Evolutionary conservation across 2,888 invertebrate species (phyloP), one percentile per base, ranked within the genome.

Genomic region (Polydesmus complanatus): DNA sequence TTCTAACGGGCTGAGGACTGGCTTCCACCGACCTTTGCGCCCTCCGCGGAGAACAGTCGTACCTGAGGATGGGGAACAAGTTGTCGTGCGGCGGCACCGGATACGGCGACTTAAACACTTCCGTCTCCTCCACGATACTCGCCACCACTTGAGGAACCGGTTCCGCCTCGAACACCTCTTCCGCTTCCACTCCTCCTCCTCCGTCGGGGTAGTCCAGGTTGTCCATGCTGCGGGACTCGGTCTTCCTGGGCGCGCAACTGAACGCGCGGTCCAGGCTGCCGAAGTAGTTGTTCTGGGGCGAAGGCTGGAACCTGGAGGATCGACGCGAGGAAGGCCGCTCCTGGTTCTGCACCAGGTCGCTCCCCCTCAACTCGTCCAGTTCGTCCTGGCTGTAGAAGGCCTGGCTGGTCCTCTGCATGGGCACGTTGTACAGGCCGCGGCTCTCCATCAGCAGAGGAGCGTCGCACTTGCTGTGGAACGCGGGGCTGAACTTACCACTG

Each of bases 381-480:
- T 70, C 69, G 61, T 72, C 71, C 64, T 70, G 68, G 58, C 68
- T 68, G 49, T 69, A 68, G 60, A 71, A 69, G 56, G 70, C 70
- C 54, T 70, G 68, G 61, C 69, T 72, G 8, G 73, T 73, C 57
- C 74, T 68, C 62, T 74, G 72, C 49, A 73, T 73, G 56, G 70
- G 70, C 21, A 75, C 69, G 66, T 73, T 74, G 67, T 75, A 75
- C 65, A 74, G 66, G 8, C 69, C 69, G 8, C 68, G 65, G 61
- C 60, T 66, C 61, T 62, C 62, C 52, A 57, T 54, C 27, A 58
- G 54, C 25, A 61, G 14, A 11, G 50, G 52, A 5, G 61, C 58
- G n/a, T 65, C 65, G 49, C 58, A 65, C 54, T 63, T 64, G 56
- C 62, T 65, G 26, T 62, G 55, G 56, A 61, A 65, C n/a, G 60